Evolutionary conservation across 2,888 invertebrate species (phyloP).

Genomic region (Epirrita christyi): DNA sequence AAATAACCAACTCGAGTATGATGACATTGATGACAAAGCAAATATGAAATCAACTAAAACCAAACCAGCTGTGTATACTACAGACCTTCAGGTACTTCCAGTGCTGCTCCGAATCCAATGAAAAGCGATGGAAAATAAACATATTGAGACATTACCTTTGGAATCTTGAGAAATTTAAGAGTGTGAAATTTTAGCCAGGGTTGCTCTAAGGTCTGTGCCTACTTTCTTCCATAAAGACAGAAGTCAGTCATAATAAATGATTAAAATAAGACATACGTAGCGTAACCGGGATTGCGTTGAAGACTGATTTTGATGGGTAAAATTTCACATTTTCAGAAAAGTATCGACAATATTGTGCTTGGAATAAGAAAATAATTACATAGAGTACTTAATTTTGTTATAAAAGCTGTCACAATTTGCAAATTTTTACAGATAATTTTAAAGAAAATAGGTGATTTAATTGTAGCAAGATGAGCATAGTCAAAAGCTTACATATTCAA

Average conservation of each 20-base stretch:
- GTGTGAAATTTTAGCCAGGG: constrained; percentile 12
- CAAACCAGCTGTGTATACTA: constrained; percentile 65
- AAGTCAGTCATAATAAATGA: too few species aligned
- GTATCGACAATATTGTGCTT: background rate
- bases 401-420: constrained; percentile 28
- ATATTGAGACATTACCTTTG: constrained; percentile 38
- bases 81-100: constrained; percentile 93
- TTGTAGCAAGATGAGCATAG: too few species aligned
- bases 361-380: constrained; percentile 1
- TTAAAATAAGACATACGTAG: too few species aligned
- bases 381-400: background rate
- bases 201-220: constrained; percentile 11
- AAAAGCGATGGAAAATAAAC: constrained; percentile 68
- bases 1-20: background rate
- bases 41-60: constrained; percentile 5
- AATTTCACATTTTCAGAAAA: background rate
- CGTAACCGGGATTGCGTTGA: background rate
- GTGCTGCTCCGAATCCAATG: constrained; percentile 86
- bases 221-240: background rate
- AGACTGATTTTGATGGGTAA: background rate
- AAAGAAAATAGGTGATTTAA: background rate
- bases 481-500: too few species aligned
- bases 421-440: background rate
- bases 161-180: constrained; percentile 12
- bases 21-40: constrained; percentile 22